phyloP scores from a whole-genome alignment of 2,888 invertebrate species.

The Molorchus minor region DNA sequence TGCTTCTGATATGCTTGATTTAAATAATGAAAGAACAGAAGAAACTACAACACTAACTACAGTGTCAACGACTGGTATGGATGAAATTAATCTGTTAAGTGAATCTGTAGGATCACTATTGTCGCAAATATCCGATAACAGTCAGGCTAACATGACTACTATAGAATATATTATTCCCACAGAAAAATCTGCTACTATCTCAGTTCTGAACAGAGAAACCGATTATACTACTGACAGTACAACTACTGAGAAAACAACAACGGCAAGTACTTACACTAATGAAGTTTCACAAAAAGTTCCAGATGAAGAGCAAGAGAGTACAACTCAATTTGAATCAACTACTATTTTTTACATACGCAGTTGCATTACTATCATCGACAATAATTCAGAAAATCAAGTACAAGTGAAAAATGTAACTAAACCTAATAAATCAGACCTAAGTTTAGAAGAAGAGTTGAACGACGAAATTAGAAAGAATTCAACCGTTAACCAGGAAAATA shows the following conservation, averaged over 20 bases:
- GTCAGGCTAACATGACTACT: conserved; percentile 39
- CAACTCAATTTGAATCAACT: neutral
- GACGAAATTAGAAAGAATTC: conserved; percentile 10
- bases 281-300: neutral
- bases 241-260: no score
- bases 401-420: conserved; percentile 36
- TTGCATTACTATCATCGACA: no score
- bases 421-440: conserved; percentile 49
- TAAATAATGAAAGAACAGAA: conserved; percentile 14
- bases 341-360: conserved; percentile 9
- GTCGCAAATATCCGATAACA: conserved; percentile 49
- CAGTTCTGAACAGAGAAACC: conserved; percentile 26
- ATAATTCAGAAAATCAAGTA: no score
- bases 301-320: neutral
- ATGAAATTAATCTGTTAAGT: conserved; percentile 30
- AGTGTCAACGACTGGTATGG: conserved; percentile 11
- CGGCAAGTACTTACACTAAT: conserved; percentile 9
- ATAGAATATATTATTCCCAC: conserved; percentile 35
- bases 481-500: conserved; percentile 40
- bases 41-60: conserved; percentile 21
- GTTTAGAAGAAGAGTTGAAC: conserved; percentile 42
- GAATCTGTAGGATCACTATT: conserved; percentile 53
- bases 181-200: conserved; percentile 6
- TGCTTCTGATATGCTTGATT: conserved; percentile 41
- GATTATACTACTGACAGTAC: no score